These are phyloP conservation scores for Lasioglossum oenotherae DNA, from an alignment of 2,888 invertebrate genomes.

Conservation along the genomic window DNA sequence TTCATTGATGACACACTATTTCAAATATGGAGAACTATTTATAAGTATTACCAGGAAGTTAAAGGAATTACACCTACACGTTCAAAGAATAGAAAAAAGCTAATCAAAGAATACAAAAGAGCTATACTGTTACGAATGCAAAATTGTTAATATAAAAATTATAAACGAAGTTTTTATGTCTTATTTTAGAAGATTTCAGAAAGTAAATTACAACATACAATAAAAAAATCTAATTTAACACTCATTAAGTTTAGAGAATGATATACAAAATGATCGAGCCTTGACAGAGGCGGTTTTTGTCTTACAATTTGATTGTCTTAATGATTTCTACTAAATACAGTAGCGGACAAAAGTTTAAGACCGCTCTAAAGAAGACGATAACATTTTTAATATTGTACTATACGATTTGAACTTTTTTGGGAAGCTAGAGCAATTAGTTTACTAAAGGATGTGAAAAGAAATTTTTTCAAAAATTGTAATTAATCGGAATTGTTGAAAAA, in stretches of 20 bases:
- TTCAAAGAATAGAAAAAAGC: not conserved
- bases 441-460: too few relatives aligned
- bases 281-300: not conserved
- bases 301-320: not conserved
- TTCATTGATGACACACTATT: constrained; percentile 71
- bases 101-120: not conserved
- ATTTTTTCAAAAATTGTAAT: too few relatives aligned
- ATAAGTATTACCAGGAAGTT: constrained; percentile 57
- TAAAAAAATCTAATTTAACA: not conserved
- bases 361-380: too few relatives aligned
- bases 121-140: not conserved
- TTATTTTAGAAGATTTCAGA: not conserved
- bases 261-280: not conserved
- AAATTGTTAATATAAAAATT: not conserved
- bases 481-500: too few relatives aligned
- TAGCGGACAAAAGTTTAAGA: too few relatives aligned
- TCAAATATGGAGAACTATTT: constrained; percentile 65
- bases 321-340: not conserved
- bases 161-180: not conserved
- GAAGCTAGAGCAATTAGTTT: too few relatives aligned
- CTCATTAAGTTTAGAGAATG: not conserved
- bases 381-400: too few relatives aligned
- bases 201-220: not conserved
- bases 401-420: too few relatives aligned
- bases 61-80: constrained; percentile 13